Evolutionary conservation across 2,888 invertebrate species (phyloP).

Genomic region (Perizoma affinitatum): DNA sequence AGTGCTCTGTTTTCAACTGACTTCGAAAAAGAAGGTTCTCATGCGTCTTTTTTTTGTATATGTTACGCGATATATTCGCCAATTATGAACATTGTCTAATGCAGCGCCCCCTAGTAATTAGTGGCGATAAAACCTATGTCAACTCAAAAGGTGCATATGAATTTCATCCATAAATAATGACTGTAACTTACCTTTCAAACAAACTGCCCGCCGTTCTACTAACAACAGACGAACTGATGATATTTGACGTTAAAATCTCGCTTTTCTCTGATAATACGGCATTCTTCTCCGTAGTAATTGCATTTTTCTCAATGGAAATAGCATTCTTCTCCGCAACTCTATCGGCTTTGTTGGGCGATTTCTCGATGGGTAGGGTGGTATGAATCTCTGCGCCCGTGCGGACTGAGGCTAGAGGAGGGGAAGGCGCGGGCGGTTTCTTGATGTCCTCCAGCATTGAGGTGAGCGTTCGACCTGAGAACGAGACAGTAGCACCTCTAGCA

Average conservation of each 20-base stretch:
- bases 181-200: conserved; percentile 31
- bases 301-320: conserved; percentile 37
- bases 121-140: no score
- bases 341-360: conserved; percentile 48
- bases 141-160: no score
- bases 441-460: conserved; percentile 72
- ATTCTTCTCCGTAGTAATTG: conserved; percentile 19
- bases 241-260: conserved; percentile 30
- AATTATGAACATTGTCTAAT: no score
- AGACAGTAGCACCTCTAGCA: neutral
- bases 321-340: conserved; percentile 31
- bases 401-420: conserved; percentile 51
- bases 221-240: conserved; percentile 21
- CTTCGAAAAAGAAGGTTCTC: no score
- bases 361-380: conserved; percentile 37
- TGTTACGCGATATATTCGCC: no score
- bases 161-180: no score
- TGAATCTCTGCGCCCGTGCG: conserved; percentile 44
- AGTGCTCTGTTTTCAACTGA: neutral
- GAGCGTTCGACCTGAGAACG: conserved; percentile 65
- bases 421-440: conserved; percentile 65
- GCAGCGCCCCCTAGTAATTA: no score
- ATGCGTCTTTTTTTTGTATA: no score
- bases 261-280: neutral
- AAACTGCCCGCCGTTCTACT: conserved; percentile 40